Evolutionary conservation across 2,797 vertebrate species (phyloP).

Genomic region (Pseudopleuronectes americanus): DNA sequence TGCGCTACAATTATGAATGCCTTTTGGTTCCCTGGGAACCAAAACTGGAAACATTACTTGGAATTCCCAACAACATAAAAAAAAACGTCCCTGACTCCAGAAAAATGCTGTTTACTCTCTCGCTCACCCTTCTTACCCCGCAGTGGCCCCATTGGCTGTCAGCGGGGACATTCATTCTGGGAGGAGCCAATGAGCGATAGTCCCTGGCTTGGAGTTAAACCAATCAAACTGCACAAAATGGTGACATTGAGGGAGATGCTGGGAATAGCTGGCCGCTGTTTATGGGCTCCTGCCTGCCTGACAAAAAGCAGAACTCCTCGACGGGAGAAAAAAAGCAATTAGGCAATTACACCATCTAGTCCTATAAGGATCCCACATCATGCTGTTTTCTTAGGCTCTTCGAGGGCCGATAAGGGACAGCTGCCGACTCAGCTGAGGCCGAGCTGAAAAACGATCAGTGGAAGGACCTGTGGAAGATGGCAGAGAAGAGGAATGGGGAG

Average conservation of each 20-base stretch:
- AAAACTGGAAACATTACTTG: constrained; percentile 40
- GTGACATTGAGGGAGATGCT: constrained; percentile 78
- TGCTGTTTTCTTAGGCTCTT: constrained; percentile 83
- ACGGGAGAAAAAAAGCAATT: constrained; percentile 83
- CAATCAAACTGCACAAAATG: constrained; percentile 66
- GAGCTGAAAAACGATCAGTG: constrained; percentile 57
- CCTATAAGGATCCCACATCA: constrained; percentile 76
- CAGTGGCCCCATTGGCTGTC: constrained; percentile 84
- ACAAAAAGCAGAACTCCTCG: constrained; percentile 82
- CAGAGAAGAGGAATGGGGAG: constrained; percentile 43
- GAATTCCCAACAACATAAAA: constrained; percentile 43
- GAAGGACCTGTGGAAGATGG: constrained; percentile 48
- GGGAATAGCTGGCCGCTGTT: constrained; percentile 73
- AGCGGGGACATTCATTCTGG: constrained; percentile 76
- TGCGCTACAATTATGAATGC: not conserved
- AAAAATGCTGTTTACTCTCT: constrained; percentile 71
- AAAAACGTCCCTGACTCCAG: constrained; percentile 47
- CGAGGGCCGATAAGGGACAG: constrained; percentile 75
- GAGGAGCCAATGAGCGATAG: constrained; percentile 75
- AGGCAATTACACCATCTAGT: constrained; percentile 83
- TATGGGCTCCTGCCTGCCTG: constrained; percentile 80
- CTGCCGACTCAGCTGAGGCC: constrained; percentile 31
- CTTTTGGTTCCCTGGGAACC: constrained; percentile 30
- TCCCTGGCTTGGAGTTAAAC: constrained; percentile 51
- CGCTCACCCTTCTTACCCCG: constrained; percentile 72